Evolutionary conservation across 1,140 invertebrate species (phyloP), one percentile per base, ranked within the genome.

Genomic region (Triops cancriformis): DNA sequence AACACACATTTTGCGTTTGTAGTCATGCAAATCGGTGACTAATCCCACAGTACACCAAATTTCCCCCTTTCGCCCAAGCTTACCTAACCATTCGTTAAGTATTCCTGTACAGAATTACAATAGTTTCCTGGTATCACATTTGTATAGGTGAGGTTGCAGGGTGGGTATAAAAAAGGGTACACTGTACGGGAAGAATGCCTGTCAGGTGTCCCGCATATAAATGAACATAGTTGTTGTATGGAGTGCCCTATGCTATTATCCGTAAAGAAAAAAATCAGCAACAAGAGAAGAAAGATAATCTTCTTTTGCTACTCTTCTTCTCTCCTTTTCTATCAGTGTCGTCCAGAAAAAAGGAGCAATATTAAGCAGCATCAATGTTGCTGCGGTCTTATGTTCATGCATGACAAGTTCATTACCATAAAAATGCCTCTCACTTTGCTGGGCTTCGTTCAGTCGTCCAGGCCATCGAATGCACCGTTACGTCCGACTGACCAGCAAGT

Each of bases 1-100:
- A 73, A 76, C 37, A 42, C 64, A 73, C 74, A 26, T 75, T 73
- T 73, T 79, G 31, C 72, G 75, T 79, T 73, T 74, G 45, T 76
- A 74, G 72, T 78, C 51, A 64, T 64, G 51, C 51, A 64, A 64
- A 64, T 64, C 51, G 51, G 23, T 64, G 51, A 64, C 51, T 64
- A 64, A 64, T 64, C 51, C 51, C 51, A 23, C 14, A 10, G 51
- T 64, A 18, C 31, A 14, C 51, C 14, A 18, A 64, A n/a, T 64
- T 64, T 64, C 51, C 14, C 5, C 14, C 51, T 64, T 64, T 64
- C 51, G 6, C 14, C 51, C 4, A n/a, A 6, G 18, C 51, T 18
- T 64, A 64, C 7, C 31, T 64, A 64, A 64, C 23, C 45, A 64
- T 12, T 14, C 45, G 12, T 64, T 37, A 64, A 64, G 18, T 64